Evolutionary conservation across 2,113 vertebrate species (phyloP).

Genomic region (Naja naja): DNA sequence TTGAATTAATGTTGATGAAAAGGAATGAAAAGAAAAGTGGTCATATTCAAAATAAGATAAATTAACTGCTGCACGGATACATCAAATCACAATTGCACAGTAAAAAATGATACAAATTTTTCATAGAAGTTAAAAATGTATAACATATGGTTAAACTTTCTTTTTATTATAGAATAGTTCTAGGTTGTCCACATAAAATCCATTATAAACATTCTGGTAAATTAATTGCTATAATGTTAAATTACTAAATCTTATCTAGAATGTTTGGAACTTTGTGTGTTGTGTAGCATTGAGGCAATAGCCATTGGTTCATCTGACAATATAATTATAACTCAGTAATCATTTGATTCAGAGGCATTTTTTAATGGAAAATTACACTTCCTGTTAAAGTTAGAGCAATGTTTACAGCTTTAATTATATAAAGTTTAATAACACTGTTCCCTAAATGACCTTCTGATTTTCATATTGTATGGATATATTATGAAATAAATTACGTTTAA

Average conservation of each 20-base stretch:
- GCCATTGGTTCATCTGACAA: background rate
- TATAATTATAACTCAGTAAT: conserved; percentile 37
- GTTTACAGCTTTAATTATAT: conserved; percentile 34
- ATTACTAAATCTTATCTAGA: conserved; percentile 43
- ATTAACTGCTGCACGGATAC: conserved; percentile 25
- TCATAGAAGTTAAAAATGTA: conserved; percentile 30
- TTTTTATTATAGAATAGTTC: conserved; percentile 4
- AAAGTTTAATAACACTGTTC: conserved; percentile 33
- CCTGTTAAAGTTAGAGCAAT: conserved; percentile 35
- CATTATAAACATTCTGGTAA: conserved; percentile 46
- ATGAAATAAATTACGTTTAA: conserved; percentile 13
- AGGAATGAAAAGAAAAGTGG: background rate
- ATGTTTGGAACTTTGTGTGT: background rate
- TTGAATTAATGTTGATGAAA: conserved; percentile 17
- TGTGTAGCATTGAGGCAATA: conserved; percentile 5
- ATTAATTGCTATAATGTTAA: conserved; percentile 47
- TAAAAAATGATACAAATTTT: conserved; percentile 10
- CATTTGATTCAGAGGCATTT: conserved; percentile 29
- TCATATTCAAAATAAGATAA: conserved; percentile 7
- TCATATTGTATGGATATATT: conserved; percentile 18
- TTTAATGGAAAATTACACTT: conserved; percentile 39
- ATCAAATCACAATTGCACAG: conserved; percentile 33
- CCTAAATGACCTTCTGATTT: conserved; percentile 19
- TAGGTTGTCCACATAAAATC: conserved; percentile 26
- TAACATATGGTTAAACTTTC: conserved; percentile 28